Evolutionary conservation across 2,888 invertebrate species (phyloP).

Genomic region (Eristalinus sepulchralis): DNA sequence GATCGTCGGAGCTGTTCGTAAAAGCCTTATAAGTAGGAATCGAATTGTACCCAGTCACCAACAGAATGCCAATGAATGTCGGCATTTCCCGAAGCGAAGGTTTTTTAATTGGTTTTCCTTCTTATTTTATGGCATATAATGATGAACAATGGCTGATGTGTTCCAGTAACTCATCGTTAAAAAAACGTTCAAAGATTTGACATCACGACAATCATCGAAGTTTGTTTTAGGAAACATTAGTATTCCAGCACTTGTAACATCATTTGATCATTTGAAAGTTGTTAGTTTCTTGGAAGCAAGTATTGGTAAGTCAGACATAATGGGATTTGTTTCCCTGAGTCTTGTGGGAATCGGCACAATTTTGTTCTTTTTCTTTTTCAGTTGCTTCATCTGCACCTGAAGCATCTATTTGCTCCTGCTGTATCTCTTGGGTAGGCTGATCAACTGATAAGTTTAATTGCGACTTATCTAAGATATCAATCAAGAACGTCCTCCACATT

Average conservation of each 20-base stretch:
- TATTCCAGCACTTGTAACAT: conserved; percentile 9
- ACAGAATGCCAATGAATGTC: conserved; percentile 34
- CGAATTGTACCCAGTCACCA: conserved; percentile 35
- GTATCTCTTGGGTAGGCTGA: conserved; percentile 2
- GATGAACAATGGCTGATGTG: conserved; percentile 20
- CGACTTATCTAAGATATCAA: conserved; percentile 1
- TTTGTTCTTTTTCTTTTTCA: neutral
- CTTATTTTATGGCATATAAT: conserved; percentile 35
- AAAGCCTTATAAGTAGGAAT: conserved; percentile 21
- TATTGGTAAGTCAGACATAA: too few relatives aligned
- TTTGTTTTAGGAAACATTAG: conserved; percentile 21
- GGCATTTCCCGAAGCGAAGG: conserved; percentile 17
- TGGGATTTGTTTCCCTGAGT: conserved; percentile 19
- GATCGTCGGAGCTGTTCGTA: conserved; percentile 25
- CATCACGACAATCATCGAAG: conserved; percentile 17
- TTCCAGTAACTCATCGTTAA: too few relatives aligned
- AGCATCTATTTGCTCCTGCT: conserved; percentile 17
- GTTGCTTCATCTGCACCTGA: conserved; percentile 18
- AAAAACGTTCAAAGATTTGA: conserved; percentile 26
- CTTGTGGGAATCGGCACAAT: conserved; percentile 11
- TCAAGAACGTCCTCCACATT: neutral
- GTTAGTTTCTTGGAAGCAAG: too few relatives aligned
- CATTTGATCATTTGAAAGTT: conserved; percentile 23
- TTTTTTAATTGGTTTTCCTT: conserved; percentile 25
- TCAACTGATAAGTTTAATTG: neutral